Evolutionary conservation across 2,113 vertebrate species (phyloP).

Genomic region (Urocynchramus pylzowi): DNA sequence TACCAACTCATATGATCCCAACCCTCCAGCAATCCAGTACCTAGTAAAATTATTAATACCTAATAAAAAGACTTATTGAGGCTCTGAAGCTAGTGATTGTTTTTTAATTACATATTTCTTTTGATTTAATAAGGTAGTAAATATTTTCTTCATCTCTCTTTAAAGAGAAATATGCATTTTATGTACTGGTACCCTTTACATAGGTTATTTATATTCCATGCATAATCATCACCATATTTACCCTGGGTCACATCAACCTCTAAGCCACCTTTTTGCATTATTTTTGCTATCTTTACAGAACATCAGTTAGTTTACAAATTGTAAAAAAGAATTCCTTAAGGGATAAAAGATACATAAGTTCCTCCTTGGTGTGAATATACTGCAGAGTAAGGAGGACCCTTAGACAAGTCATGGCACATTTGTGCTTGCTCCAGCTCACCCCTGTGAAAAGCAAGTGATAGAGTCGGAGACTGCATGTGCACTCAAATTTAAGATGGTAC

Average conservation of each 20-base stretch:
- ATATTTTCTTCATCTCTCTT: constrained; percentile 70
- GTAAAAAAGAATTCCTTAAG: neutral
- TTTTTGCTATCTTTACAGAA: neutral
- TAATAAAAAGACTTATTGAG: constrained; percentile 61
- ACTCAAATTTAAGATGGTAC: neutral
- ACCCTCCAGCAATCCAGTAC: constrained; percentile 39
- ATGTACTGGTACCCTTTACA: neutral
- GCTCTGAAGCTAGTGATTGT: constrained; percentile 59
- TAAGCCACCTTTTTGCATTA: neutral
- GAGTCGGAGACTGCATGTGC: neutral
- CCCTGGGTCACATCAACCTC: constrained; percentile 20
- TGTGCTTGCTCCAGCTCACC: neutral
- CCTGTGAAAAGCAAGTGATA: neutral
- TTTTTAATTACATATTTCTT: constrained; percentile 73
- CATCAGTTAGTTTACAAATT: neutral
- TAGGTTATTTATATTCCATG: constrained; percentile 6
- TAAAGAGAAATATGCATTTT: constrained; percentile 57
- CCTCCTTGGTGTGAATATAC: neutral
- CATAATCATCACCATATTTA: constrained; percentile 45
- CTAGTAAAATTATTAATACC: constrained; percentile 66
- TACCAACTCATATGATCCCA: constrained; percentile 7
- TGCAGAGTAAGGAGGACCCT: neutral
- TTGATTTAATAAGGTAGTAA: constrained; percentile 68
- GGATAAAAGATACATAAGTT: neutral
- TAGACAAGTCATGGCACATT: neutral